phyloP scores from a whole-genome alignment of 2,797 vertebrate species.

The Selene dorsalis region DNA sequence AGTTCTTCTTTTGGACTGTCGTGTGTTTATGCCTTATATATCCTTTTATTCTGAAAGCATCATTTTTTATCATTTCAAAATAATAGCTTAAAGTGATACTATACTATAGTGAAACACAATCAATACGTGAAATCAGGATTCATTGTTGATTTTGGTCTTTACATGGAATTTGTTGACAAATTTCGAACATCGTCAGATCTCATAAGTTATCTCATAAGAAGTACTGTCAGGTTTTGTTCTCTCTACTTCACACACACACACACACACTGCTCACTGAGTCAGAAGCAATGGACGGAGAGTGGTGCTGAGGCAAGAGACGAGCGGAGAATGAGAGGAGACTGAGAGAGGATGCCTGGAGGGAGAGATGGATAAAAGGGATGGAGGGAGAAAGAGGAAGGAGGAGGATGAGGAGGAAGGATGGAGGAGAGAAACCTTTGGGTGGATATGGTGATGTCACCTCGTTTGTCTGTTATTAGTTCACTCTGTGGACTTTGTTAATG shows the following conservation, averaged over 20 bases:
- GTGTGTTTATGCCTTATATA: neutral
- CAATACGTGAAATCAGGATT: neutral
- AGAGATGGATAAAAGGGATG: constrained; percentile 37
- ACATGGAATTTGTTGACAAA: neutral
- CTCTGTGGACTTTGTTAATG: constrained; percentile 56
- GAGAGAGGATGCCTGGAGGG: constrained; percentile 61
- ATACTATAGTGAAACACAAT: too few relatives aligned
- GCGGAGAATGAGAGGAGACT: constrained; percentile 46
- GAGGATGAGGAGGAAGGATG: constrained; percentile 16
- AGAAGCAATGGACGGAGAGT: constrained; percentile 78
- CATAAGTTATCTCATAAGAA: neutral
- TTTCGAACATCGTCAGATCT: neutral
- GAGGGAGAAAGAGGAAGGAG: constrained; percentile 14
- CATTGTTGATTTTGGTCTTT: neutral
- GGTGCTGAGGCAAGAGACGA: constrained; percentile 62
- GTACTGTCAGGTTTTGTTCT: constrained; percentile 18
- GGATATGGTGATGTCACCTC: constrained; percentile 28
- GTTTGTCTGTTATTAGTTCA: constrained; percentile 68
- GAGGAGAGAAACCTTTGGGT: constrained; percentile 28
- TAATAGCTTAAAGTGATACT: neutral
- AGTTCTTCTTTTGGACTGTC: neutral
- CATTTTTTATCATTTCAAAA: neutral
- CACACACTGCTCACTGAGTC: constrained; percentile 71
- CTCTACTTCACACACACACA: neutral
- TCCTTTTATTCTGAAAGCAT: neutral